Evolutionary conservation across 2,797 vertebrate genomes (phyloP), one percentile per base, ranked within the genome.

Genomic region (Merluccius polli): DNA sequence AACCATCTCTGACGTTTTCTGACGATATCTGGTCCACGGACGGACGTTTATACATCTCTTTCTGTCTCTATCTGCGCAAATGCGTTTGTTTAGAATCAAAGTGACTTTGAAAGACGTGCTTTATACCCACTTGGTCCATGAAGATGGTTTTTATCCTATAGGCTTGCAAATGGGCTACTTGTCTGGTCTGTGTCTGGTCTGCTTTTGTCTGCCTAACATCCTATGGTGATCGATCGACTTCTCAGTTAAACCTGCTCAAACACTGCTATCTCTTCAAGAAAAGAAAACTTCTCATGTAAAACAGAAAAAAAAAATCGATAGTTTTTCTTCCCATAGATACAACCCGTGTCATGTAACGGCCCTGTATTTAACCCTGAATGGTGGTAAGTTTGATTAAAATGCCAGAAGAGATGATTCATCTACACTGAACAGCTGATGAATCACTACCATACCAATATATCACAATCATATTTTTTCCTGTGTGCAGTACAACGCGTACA

Each of bases 381-480:
- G 68, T 33, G 13, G 18, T 33, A 33, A 2, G 68, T 35, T 35
- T 36, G 33, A 36, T 35, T 71, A 33, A 78, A 79, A 79, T 73
- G n/a, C 36, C 65, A 33, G 76, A 77, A 33, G 13, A 74, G 69
- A 72, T 71, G 74, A 78, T 83, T 79, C 83, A 76, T 71, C 30
- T 79, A 78, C 75, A 82, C 48, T 77, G 71, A 78, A 71, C 70
- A 87, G 71, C 71, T 73, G 41, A 59, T 79, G 63, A 83, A 79
- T 74, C 44, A 84, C 74, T 76, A 73, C 68, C 73, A 75, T 83
- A 79, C 86, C 78, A 72, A 76, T 77, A 71, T 78, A 74, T 71
- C 75, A 82, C 76, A 70, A 73, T 80, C 74, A 84, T 27, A 11
- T 11, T 65, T 27, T 65, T 12, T 27, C 24, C 59, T n/a, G 36